phyloP scores from a whole-genome alignment of 2,797 vertebrate genomes.

The Loris lydekkerianus region DNA sequence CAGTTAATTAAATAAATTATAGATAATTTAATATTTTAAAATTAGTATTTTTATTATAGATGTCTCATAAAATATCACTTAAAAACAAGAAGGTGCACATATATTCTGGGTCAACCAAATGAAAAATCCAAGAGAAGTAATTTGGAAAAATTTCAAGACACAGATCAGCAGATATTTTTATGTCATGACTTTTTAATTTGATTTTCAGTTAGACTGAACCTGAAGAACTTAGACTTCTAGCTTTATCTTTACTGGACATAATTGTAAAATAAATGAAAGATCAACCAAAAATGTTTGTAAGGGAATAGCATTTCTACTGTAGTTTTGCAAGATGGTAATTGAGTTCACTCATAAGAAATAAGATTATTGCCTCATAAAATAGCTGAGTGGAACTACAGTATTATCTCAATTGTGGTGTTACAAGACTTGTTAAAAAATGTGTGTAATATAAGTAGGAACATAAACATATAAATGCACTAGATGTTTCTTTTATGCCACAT shows the following conservation, averaged over 20 bases:
- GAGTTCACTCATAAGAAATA: slow-evolving; percentile 83
- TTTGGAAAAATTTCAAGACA: not conserved
- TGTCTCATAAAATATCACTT: slow-evolving; percentile 10
- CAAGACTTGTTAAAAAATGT: slow-evolving; percentile 79
- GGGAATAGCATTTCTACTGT: slow-evolving; percentile 79
- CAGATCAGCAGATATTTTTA: slow-evolving; percentile 49
- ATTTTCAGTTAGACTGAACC: slow-evolving; percentile 70
- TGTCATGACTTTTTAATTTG: slow-evolving; percentile 73
- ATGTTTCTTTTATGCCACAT: slow-evolving; percentile 49
- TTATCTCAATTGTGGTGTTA: slow-evolving; percentile 77
- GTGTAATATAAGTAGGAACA: slow-evolving; percentile 81
- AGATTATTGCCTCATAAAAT: slow-evolving; percentile 87
- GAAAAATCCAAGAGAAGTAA: slow-evolving; percentile 32
- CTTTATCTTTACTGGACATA: slow-evolving; percentile 79
- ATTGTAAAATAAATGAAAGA: slow-evolving; percentile 82
- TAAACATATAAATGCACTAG: slow-evolving; percentile 76
- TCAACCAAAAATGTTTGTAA: slow-evolving; percentile 60
- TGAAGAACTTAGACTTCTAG: slow-evolving; percentile 78
- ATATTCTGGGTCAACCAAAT: slow-evolving; percentile 23
- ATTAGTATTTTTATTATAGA: not conserved
- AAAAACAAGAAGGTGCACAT: not conserved
- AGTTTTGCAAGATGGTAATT: slow-evolving; percentile 85
- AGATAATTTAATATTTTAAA: not conserved
- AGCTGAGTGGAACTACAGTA: slow-evolving; percentile 74
- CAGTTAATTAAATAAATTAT: not conserved